Evolutionary conservation across 1,140 invertebrate genomes (phyloP), one percentile per base, ranked within the genome.

Genomic region (Myzus persicae): DNA sequence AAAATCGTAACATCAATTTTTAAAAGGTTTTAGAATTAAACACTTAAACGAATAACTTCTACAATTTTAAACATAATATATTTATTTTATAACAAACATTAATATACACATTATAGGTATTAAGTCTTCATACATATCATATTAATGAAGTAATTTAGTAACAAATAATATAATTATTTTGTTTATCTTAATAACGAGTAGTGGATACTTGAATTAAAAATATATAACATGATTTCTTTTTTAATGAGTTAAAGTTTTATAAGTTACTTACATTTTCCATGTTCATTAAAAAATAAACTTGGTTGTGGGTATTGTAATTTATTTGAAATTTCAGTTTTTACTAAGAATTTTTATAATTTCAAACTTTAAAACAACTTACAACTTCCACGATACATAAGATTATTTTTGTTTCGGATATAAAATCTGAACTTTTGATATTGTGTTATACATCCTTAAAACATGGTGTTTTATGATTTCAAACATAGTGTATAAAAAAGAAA

Each of bases 241-340:
- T 76, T 76, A n/a, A 76, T 76, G 18, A 76, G 31, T 18, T 76
- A 9, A 76, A 76, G n/a, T 76, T 76, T 76, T 76, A n/a, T 76
- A 76, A 76, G 31, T 76, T 76, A 18, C 59, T 67, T 67, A 76
- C n/a, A n/a, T 76, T 67, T 76, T 76, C 14, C 59, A 18, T 76
- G 14, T n/a, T 76, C 59, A n/a, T 76, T 76, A 76, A 59, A 59
- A 59, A 59, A 76, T 76, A n/a, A 76, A 76, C 59, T 76, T 76
- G 6, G 31, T 14, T n/a, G 2, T n/a, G 36, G 22, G 22, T 36
- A 67, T 76, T 76, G 31, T 76, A n/a, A n/a, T 76, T 76, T n/a
- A n/a, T n/a, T 76, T 76, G n/a, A n/a, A 76, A 76, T 76, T 76
- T 76, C 18, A 24, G 31, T 76, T 76, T 76, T 76, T n/a, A n/a